These are phyloP conservation scores for Amphiduros pacificus DNA, from an alignment of 2,888 invertebrate species.

Conservation along the genomic window DNA sequence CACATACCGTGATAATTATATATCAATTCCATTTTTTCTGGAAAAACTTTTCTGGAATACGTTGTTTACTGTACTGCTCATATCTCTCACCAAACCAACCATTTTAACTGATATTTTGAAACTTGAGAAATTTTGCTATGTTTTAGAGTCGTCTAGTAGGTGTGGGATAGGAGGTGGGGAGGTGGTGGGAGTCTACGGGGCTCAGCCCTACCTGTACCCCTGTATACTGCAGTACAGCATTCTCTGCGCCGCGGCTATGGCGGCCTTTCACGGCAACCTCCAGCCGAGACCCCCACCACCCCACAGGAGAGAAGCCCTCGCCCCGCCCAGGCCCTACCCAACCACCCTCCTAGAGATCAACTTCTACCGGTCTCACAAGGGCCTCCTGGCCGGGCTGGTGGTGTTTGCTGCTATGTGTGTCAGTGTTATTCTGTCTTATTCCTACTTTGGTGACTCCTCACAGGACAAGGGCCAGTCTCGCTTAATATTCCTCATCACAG, in stretches of 20 bases:
- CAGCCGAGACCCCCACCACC: neutral
- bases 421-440: constrained; percentile 16
- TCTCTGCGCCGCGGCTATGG: constrained; percentile 15
- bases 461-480: neutral
- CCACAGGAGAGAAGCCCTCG: neutral
- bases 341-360: constrained; percentile 14
- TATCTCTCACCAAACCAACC: too few relatives aligned
- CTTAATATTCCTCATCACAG: constrained; percentile 15
- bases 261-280: constrained; percentile 3
- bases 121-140: too few relatives aligned
- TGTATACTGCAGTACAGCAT: constrained; percentile 20
- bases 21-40: too few relatives aligned
- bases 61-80: neutral
- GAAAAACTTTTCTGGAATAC: neutral
- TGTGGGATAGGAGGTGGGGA: too few relatives aligned
- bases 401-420: constrained; percentile 15
- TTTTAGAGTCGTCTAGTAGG: too few relatives aligned
- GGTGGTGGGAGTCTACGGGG: constrained; percentile 12
- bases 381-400: constrained; percentile 21
- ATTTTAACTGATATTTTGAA: too few relatives aligned
- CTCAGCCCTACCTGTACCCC: constrained; percentile 21
- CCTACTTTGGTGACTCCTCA: constrained; percentile 2
- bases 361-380: constrained; percentile 18
- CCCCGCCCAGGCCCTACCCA: neutral
- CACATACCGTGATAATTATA: too few relatives aligned